Percentiles rank a stretch among this genome's conserved stretches.
Conservation (phyloP, 2,797 vertebrate species). For the Kryptolebias ocellatus region DNA sequence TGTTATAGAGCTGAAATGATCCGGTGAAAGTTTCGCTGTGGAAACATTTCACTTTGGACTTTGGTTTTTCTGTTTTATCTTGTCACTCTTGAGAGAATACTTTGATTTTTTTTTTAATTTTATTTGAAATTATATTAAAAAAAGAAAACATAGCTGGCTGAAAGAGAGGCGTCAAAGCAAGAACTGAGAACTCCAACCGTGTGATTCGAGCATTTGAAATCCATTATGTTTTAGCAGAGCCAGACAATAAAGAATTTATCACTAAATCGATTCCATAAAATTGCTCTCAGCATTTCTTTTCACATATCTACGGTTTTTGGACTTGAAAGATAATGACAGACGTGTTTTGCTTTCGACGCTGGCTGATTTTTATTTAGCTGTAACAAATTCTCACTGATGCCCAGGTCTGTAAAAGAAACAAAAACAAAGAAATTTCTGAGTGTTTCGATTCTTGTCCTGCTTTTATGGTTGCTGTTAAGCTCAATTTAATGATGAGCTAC, state of each 20-base stretch:
- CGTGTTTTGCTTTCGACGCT: slow-evolving; percentile 7
- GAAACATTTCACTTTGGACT: too few relatives aligned
- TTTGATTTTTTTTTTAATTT: not conserved
- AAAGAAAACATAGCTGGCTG: not conserved
- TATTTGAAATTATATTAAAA: not conserved
- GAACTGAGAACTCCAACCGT: slow-evolving; percentile 4
- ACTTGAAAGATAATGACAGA: not conserved
- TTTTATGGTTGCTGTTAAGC: slow-evolving; percentile 18
- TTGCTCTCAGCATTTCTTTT: not conserved
- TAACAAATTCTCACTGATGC: slow-evolving; percentile 16
- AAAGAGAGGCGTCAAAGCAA: slow-evolving; percentile 1
- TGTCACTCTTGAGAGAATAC: not conserved
- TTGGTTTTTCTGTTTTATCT: not conserved
- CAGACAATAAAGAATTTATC: not conserved
- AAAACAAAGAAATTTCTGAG: slow-evolving; percentile 55
- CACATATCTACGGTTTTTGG: not conserved
- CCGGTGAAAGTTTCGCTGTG: not conserved
- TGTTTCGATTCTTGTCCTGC: slow-evolving; percentile 22
- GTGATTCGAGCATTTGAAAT: slow-evolving; percentile 7
- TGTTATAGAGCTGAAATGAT: not conserved
- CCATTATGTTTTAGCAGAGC: not conserved
- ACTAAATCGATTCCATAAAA: not conserved
- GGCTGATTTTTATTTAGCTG: slow-evolving; percentile 19
- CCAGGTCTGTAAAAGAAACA: slow-evolving; percentile 18
- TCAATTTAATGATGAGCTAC: slow-evolving; percentile 38